These are phyloP conservation scores for Ptilodon capucinus DNA, from an alignment of 2,888 invertebrate genomes.

Conservation along the genomic window DNA sequence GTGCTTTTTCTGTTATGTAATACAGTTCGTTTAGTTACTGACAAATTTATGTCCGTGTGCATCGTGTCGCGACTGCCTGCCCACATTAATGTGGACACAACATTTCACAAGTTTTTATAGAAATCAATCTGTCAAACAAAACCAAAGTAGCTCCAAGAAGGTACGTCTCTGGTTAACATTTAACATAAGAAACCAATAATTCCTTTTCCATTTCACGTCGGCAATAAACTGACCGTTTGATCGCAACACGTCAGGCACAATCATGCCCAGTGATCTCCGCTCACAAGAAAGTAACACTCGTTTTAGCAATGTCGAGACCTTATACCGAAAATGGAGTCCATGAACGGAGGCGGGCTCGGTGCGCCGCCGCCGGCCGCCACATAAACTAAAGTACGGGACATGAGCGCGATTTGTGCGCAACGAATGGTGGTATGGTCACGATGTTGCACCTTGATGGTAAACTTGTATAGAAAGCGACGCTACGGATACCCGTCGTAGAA, in stretches of 20 bases:
- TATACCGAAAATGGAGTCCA: conserved; percentile 56
- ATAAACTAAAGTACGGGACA: conserved; percentile 41
- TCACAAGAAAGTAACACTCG: conserved; percentile 33
- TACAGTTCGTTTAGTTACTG: no score
- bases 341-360: conserved; percentile 51
- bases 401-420: conserved; percentile 32
- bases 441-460: conserved; percentile 18
- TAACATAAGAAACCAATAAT: not conserved
- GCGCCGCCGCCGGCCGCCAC: conserved; percentile 49
- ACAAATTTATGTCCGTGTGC: no score
- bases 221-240: not conserved
- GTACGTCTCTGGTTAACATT: not conserved
- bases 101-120: no score
- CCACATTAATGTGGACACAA: no score
- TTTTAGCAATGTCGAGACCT: conserved; percentile 45
- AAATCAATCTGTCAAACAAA: no score
- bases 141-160: no score
- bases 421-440: conserved; percentile 44
- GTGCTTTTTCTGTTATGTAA: no score
- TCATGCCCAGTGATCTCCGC: conserved; percentile 25
- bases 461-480: conserved; percentile 16
- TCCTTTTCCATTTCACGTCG: not conserved
- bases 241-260: conserved; percentile 26
- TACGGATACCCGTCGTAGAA: not conserved
- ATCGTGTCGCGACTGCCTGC: no score